A percentile compares a stretch with the other conserved stretches of the same genome.
Conservation (phyloP, 2,797 vertebrate genomes). For the Hypotaenidia philippensis region DNA sequence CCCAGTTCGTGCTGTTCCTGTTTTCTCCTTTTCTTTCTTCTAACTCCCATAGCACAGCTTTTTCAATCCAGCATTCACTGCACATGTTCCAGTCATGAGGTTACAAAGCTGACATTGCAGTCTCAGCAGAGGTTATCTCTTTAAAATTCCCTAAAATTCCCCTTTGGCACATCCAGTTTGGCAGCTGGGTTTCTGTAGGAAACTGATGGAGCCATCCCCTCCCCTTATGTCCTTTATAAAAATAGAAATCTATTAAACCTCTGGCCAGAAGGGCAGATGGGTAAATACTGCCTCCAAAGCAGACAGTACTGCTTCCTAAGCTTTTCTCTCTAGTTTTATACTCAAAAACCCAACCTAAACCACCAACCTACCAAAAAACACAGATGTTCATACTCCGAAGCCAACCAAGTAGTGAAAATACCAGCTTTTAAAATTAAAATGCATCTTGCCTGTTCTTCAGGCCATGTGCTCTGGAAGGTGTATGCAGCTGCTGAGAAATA, state of each 20-base stretch:
- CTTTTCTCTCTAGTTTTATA: slow-evolving; percentile 3
- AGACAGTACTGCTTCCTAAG: slow-evolving; percentile 3
- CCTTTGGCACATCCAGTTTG: slow-evolving; percentile 78
- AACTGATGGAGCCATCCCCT: slow-evolving; percentile 67
- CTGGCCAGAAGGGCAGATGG: slow-evolving; percentile 69
- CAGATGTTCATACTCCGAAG: background rate
- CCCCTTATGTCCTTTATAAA: slow-evolving; percentile 69
- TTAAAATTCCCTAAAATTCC: slow-evolving; percentile 81
- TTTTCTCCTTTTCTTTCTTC: slow-evolving; percentile 76
- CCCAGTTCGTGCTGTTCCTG: slow-evolving; percentile 42
- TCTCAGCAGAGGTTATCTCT: slow-evolving; percentile 81
- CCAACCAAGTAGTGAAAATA: background rate
- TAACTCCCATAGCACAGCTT: slow-evolving; percentile 62
- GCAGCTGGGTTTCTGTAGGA: slow-evolving; percentile 77
- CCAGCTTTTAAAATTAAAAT: background rate
- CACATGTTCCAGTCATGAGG: slow-evolving; percentile 71
- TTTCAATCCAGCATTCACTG: slow-evolving; percentile 70
- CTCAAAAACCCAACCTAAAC: background rate
- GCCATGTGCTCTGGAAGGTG: background rate
- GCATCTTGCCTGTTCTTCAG: background rate
- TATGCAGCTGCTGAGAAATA: slow-evolving; percentile 2
- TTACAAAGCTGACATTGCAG: slow-evolving; percentile 80
- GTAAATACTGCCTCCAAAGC: slow-evolving; percentile 35
- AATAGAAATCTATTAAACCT: slow-evolving; percentile 73
- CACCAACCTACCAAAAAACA: no score